Base-by-base conservation (phyloP, 2,113 vertebrate genomes). In the Trichechus manatus region DNA sequence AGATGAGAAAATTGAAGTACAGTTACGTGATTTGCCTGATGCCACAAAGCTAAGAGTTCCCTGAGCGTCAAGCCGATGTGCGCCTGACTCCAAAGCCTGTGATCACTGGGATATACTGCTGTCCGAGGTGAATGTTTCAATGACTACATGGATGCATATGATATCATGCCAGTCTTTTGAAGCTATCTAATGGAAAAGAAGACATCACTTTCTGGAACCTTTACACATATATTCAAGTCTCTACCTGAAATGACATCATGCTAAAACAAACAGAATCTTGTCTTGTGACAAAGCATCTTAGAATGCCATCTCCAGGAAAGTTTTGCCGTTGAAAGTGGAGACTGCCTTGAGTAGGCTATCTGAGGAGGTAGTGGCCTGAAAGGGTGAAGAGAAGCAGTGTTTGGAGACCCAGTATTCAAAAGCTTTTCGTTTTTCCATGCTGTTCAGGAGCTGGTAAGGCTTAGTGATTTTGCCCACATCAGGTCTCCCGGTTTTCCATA, bases 1-100 rank as follows among this genome's bases (percentile, higher is more conserved):
- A 85, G 31, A 87, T 94, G n/a, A 87, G 36, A 90, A 97, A 79
- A 77, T 47, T 87, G 70, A 50, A 56, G 17, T 25, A 61, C 9
- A 47, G 17, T 66, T 77, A 89, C 44, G 17, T 87, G 42, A 78
- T 27, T 87, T 94, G 23, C 29, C 56, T 85, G 53, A 89, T 86
- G 44, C 19, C n/a, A 61, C 53, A 82, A 86, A 85, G 63, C 27
- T 36, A 86, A 29, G 25, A 59, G 17, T 53, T 47, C 83, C 44
- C 59, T 75, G 25, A 10, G 3, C 63, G 10, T 64, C 6, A 72
- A 61, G 56, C 3, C 9, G 14, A 29, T 50, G 3, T 92, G 33
- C 50, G n/a, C 7, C 29, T 70, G 53, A 44, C n/a, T 44, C 19
- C 17, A 64, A 64, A 92, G 31, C 25, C 33, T 75, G 13, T 42